Evolutionary conservation across 1,140 invertebrate genomes (phyloP), one percentile per base, ranked within the genome.

Genomic region (Orchestia grillus): DNA sequence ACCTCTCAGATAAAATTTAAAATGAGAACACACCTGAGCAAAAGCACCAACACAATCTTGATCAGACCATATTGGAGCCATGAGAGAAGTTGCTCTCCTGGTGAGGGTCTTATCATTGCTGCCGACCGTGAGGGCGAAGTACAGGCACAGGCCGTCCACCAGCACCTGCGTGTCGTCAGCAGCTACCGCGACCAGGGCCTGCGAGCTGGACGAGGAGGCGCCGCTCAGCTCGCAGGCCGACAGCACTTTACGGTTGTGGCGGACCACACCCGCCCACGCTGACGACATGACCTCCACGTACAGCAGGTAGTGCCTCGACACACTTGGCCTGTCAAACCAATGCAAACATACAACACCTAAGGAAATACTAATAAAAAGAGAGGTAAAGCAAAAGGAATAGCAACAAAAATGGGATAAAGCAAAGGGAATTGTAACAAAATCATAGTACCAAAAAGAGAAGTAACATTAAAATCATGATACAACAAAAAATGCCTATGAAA

Each of bases 71-170:
- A 92, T 11, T 6, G 90, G 90, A 44, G 90, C 90, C 90, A 92
- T 92, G 90, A 92, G 90, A 11, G 41, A 42, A 44, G 90, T 92
- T 41, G 90, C 90, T 92, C 90, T 92, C 42, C 90, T 92, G 8
- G 8, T 92, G 8, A 92, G 90, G 8, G 40, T 42, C 36, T 92
- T 92, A 36, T 44, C 90, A 92, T 44, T 36, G 44, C 41, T 92
- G 43, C 90, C 90, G 41, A 44, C 90, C 1, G 90, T 92, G 41
- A 92, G 43, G 36, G 90, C 36, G 44, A 92, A 92, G 90, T 43
- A 92, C 40, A 43, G 90, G 90, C 90, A 92, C 16, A 92, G 90
- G 40, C 6, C n/a, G 11, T 28, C 19, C 19, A 92, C 90, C 43
- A 92, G 43, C 43, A 44, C 43, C 90, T 44, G 41, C 8, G 41